phyloP scores from a whole-genome alignment of 2,797 vertebrate species.

The Jordanella pulchra region DNA sequence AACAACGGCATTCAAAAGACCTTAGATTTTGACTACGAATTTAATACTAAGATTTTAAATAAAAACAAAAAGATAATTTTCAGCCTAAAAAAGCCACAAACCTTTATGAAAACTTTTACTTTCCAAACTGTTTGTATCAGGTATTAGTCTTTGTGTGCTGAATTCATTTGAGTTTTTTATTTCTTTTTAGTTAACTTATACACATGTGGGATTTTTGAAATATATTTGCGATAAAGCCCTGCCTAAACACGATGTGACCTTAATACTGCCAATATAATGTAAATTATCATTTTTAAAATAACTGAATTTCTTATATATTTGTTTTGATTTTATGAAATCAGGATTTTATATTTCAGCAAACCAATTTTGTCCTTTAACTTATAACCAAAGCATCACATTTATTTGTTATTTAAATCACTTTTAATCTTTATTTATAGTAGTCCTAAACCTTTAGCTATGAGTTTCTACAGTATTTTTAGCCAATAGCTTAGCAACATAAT shows the following conservation, averaged over 20 bases:
- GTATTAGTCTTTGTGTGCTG: no score
- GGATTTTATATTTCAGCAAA: neutral
- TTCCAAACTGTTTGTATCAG: no score
- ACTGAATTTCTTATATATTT: neutral
- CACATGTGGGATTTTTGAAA: neutral
- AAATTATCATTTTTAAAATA: neutral
- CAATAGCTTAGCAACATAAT: no score
- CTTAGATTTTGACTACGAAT: no score
- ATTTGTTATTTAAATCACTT: neutral
- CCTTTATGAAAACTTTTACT: no score
- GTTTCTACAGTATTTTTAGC: neutral
- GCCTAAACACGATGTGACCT: neutral
- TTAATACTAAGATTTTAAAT: no score
- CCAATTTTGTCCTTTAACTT: neutral
- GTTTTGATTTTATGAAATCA: neutral
- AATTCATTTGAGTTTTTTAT: neutral
- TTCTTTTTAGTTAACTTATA: no score
- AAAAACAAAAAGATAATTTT: no score
- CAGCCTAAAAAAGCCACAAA: no score
- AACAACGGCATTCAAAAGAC: neutral
- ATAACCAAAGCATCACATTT: neutral
- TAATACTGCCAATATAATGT: neutral
- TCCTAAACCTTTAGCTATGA: neutral
- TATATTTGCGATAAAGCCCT: neutral
- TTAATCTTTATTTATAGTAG: neutral